These are phyloP conservation scores for Mechanitis messenoides DNA, from an alignment of 2,888 invertebrate species.

Conservation along the genomic window DNA sequence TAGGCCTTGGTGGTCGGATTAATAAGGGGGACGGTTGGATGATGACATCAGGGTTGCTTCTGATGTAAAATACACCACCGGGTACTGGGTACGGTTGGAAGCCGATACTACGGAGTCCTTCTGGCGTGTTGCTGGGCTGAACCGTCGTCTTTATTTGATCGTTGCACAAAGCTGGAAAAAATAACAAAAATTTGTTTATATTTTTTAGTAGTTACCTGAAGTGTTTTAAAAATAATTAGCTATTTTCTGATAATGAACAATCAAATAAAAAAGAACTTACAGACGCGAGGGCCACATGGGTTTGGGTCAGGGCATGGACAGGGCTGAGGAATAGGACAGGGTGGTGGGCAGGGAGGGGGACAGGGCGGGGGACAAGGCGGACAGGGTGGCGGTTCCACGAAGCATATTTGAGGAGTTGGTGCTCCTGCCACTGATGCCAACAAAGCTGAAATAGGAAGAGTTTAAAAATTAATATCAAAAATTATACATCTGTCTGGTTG, in stretches of 20 bases:
- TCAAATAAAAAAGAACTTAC: constrained; percentile 18
- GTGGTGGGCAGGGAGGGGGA: constrained; percentile 23
- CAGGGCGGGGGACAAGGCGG: constrained; percentile 34
- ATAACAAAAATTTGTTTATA: background rate
- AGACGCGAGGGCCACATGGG: constrained; percentile 21
- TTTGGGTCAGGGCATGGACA: constrained; percentile 30
- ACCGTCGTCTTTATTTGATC: constrained; percentile 42
- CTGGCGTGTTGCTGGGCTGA: constrained; percentile 34
- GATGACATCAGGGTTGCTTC: constrained; percentile 48
- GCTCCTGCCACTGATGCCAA: constrained; percentile 49
- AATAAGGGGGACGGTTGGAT: constrained; percentile 59
- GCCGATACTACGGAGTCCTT: constrained; percentile 40
- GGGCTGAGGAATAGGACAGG: constrained; percentile 27
- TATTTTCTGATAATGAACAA: background rate
- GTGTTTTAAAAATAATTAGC: no score
- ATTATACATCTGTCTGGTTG: no score
- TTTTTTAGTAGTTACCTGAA: no score
- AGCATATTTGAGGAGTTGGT: constrained; percentile 44
- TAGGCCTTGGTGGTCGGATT: constrained; percentile 41
- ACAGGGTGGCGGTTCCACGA: constrained; percentile 23
- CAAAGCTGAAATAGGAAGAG: constrained; percentile 40
- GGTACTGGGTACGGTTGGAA: constrained; percentile 51
- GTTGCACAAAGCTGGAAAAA: constrained; percentile 46
- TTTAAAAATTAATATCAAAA: background rate
- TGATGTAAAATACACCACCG: constrained; percentile 53